Base-by-base conservation (phyloP, 2,113 vertebrate species). In the Microcebus murinus region DNA sequence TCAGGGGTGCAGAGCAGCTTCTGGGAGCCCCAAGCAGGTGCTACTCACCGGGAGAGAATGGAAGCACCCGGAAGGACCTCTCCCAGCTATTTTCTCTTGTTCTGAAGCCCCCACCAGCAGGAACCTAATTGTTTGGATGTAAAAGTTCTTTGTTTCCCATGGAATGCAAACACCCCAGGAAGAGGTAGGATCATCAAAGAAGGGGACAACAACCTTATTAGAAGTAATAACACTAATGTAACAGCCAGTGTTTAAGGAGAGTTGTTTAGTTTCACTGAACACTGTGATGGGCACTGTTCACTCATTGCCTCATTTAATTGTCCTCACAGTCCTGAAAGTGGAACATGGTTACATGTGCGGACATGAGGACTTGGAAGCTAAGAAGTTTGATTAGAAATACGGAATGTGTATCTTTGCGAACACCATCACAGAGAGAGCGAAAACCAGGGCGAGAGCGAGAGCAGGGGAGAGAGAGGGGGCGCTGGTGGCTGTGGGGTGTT, bases 1-100 rank as follows among this genome's bases (percentile, higher is more conserved):
- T 9, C 15, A 39, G 84, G 23, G 0, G 0, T 1, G 42, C 25
- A 65, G 4, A 23, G 36, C 27, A 57, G n/a, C 55, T 48, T 55
- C 74, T 3, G 31, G 29, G 59, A 70, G 48, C 42, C 50, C 76
- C 55, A 0, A 8, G 55, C 6, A 42, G n/a, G 59, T 50, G 73
- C 55, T 55, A 2, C 65, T 63, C 79, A 8, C 4, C 0, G 8
- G 45, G 84, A 23, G 36, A 74, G 73, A 14, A 21, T 34, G 7
- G n/a, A 57, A 18, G 74, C 3, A 29, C 25, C 3, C 0, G 0
- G 34, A 77, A 79, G 63, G 73, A 34, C 39, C 50, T 39, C 29
- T 81, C 36, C 4, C 67, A 25, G 8, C 11, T 42, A 14, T 57
- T 15, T 48, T 59, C 55, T 82, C 59, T 45, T 12, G 59, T 13